These are phyloP conservation scores for Machimus atricapillus DNA, from an alignment of 2,888 invertebrate genomes.

Conservation along the genomic window DNA sequence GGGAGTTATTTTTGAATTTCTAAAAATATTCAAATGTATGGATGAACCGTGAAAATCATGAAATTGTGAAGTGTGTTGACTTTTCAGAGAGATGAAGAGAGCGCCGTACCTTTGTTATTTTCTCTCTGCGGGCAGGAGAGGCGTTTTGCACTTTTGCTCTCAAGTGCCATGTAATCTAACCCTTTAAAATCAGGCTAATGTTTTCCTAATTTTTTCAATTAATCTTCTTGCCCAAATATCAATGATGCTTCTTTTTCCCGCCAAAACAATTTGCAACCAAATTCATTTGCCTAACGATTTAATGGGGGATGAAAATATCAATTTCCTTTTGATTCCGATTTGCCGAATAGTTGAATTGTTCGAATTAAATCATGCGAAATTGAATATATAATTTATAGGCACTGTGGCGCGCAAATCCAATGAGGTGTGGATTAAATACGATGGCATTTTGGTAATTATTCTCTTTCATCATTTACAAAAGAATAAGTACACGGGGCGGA, in stretches of 20 bases:
- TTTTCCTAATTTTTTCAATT: neutral
- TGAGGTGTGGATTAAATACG: neutral
- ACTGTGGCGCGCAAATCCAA: neutral
- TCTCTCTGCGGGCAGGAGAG: neutral
- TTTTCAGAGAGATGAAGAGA: neutral
- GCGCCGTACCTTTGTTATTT: neutral
- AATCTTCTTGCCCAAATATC: neutral
- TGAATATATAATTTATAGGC: neutral
- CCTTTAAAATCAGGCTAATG: neutral
- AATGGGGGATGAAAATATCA: neutral
- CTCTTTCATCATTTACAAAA: neutral
- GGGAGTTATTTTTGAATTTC: conserved; percentile 46
- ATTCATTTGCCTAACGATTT: neutral
- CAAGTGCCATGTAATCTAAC: neutral
- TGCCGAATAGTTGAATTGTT: neutral
- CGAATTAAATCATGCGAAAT: neutral
- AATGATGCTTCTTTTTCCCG: neutral
- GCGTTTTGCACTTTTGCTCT: neutral
- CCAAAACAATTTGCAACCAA: neutral
- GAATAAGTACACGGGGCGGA: neutral
- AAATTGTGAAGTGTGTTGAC: conserved; percentile 29
- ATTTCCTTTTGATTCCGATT: neutral
- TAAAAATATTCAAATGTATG: conserved; percentile 46
- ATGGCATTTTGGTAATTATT: neutral
- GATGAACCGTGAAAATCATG: conserved; percentile 14